Evolutionary conservation across 2,888 invertebrate genomes (phyloP).

Genomic region (Tipula unca): DNA sequence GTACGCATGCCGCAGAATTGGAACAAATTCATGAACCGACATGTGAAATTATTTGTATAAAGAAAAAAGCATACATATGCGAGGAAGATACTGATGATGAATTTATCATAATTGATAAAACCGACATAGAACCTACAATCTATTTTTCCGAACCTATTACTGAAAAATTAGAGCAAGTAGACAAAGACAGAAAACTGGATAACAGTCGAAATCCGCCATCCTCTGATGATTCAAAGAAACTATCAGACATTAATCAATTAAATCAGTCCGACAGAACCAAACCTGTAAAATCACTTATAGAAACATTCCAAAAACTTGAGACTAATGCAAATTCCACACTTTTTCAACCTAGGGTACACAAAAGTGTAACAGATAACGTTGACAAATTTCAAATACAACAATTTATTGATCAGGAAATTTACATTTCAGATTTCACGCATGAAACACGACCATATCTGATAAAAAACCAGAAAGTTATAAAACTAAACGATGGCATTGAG

Average conservation of each 20-base stretch:
- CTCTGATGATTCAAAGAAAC: not conserved
- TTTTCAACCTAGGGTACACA: not conserved
- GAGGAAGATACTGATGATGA: conserved; percentile 27
- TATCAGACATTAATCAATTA: not conserved
- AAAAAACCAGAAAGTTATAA: not conserved
- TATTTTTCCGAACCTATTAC: conserved; percentile 33
- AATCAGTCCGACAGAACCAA: not conserved
- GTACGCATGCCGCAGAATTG: conserved; percentile 16
- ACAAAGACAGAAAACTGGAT: conserved; percentile 31
- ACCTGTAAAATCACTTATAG: not conserved
- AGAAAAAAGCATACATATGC: conserved; percentile 24
- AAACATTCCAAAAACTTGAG: not conserved
- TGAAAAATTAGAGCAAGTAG: conserved; percentile 35
- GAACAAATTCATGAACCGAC: conserved; percentile 26
- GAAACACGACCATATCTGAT: not conserved
- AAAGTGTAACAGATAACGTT: not conserved
- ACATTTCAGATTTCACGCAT: not conserved
- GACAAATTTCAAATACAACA: not conserved
- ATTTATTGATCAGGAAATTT: not conserved
- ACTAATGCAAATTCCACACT: not conserved
- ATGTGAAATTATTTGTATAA: conserved; percentile 26
- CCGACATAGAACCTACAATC: not conserved
- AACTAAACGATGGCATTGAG: not conserved
- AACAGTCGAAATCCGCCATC: not conserved
- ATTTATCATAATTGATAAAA: conserved; percentile 20